Evolutionary conservation across 2,888 invertebrate genomes (phyloP).

Genomic region (Chydorus sphaericus): DNA sequence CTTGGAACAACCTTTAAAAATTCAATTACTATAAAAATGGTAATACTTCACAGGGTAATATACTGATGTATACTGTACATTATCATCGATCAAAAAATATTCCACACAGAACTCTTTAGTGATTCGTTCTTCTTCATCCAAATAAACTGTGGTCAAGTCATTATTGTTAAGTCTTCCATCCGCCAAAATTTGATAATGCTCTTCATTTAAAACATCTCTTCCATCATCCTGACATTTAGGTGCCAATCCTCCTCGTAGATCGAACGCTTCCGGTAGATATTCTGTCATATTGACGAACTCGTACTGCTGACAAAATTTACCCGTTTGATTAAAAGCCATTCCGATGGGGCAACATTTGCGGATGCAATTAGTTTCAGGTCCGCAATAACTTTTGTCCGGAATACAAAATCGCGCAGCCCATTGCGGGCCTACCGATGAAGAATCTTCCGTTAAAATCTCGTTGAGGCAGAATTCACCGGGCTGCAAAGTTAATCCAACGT

Average conservation of each 20-base stretch:
- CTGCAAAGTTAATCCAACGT: too few relatives aligned
- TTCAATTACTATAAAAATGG: neutral
- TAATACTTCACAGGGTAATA: neutral
- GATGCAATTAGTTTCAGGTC: constrained; percentile 15
- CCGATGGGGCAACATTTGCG: constrained; percentile 20
- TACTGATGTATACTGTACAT: neutral
- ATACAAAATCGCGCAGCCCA: too few relatives aligned
- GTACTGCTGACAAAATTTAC: constrained; percentile 17
- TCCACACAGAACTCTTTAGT: neutral
- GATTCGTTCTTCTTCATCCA: neutral
- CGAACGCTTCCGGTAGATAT: neutral
- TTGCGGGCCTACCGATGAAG: too few relatives aligned
- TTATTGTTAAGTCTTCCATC: too few relatives aligned
- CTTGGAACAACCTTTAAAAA: neutral
- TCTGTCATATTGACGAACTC: neutral
- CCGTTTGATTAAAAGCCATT: constrained; percentile 14
- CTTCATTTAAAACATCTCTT: neutral
- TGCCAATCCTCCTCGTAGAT: neutral
- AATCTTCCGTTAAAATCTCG: too few relatives aligned
- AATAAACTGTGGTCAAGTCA: neutral
- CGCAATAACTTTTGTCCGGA: neutral
- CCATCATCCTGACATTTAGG: neutral
- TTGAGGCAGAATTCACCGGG: too few relatives aligned
- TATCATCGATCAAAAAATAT: neutral
- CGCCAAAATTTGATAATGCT: neutral